A percentile compares a stretch with the other conserved stretches of the same genome.
These are phyloP conservation scores for Latrodectus geometricus DNA, from an alignment of 1,140 invertebrate genomes.

Conservation along the genomic window DNA sequence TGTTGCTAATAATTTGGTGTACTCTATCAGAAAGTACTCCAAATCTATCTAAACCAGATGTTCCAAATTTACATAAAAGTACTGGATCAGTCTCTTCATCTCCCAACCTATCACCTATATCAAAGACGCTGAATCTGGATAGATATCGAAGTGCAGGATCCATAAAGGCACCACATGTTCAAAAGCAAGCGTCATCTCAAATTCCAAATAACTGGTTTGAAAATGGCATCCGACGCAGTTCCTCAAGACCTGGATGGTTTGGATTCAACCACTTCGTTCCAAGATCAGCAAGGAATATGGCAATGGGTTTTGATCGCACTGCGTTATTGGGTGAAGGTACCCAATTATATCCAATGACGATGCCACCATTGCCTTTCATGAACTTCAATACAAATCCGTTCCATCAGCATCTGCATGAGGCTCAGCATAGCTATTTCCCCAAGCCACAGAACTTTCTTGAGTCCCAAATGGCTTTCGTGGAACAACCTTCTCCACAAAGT, in stretches of 20 bases:
- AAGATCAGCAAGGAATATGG: slow-evolving; percentile 34
- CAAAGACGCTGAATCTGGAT: too few relatives aligned
- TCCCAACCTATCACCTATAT: too few relatives aligned
- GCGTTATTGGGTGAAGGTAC: slow-evolving; percentile 30
- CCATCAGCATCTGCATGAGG: slow-evolving; percentile 8
- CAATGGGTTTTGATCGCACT: neutral
- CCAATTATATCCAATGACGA: neutral
- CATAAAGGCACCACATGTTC: too few relatives aligned
- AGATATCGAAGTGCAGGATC: too few relatives aligned
- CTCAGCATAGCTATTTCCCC: neutral
- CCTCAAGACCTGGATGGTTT: neutral
- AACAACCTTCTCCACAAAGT: slow-evolving; percentile 1
- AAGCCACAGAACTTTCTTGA: neutral
- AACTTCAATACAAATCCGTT: neutral
- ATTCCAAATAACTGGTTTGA: neutral
- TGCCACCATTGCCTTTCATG: neutral
- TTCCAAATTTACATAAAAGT: too few relatives aligned
- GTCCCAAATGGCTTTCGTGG: neutral
- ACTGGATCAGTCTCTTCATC: too few relatives aligned
- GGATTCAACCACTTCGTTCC: slow-evolving; percentile 39
- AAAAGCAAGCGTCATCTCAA: neutral
- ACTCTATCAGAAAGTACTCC: too few relatives aligned
- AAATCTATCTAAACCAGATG: too few relatives aligned
- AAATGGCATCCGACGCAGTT: neutral
- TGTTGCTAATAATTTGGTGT: too few relatives aligned